These are phyloP conservation scores for Probaryconus sp. DNA, from an alignment of 1,140 invertebrate genomes.

Conservation along the genomic window DNA sequence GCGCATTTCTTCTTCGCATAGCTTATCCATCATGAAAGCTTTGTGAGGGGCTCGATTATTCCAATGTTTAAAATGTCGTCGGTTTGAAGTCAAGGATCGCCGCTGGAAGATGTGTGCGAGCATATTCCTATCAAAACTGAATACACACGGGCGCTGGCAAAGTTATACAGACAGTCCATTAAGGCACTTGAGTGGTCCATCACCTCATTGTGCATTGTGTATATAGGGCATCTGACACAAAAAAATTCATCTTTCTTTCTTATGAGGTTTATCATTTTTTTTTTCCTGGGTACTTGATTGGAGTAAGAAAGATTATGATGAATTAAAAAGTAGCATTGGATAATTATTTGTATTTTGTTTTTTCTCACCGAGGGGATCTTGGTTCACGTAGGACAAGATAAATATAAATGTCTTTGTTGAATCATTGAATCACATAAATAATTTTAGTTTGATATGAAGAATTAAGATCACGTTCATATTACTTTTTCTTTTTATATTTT, in stretches of 20 bases:
- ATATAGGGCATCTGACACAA: constrained; percentile 43
- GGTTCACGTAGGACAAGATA: too few species aligned
- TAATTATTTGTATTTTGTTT: too few species aligned
- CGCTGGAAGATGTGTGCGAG: background rate
- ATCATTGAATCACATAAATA: too few species aligned
- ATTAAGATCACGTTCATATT: constrained; percentile 18
- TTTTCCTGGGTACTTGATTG: constrained; percentile 36
- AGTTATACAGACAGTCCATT: constrained; percentile 57
- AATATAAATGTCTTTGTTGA: too few species aligned
- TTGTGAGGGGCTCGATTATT: constrained; percentile 57
- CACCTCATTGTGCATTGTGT: constrained; percentile 55
- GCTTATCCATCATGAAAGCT: constrained; percentile 60
- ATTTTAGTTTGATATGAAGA: too few species aligned
- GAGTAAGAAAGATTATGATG: constrained; percentile 30
- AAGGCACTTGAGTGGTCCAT: constrained; percentile 58
- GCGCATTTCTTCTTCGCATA: constrained; percentile 56
- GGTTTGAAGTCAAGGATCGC: constrained; percentile 30
- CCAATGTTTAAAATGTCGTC: constrained; percentile 58
- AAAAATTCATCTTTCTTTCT: constrained; percentile 33
- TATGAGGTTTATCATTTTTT: constrained; percentile 20
- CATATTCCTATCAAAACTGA: constrained; percentile 34
- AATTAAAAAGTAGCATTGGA: constrained; percentile 27
- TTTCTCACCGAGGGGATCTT: too few species aligned
- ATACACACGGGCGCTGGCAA: constrained; percentile 30
- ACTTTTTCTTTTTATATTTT: constrained; percentile 1